Conservation (phyloP, 64 coral and sea anemone species). For the Actinia tenebrosa region DNA sequence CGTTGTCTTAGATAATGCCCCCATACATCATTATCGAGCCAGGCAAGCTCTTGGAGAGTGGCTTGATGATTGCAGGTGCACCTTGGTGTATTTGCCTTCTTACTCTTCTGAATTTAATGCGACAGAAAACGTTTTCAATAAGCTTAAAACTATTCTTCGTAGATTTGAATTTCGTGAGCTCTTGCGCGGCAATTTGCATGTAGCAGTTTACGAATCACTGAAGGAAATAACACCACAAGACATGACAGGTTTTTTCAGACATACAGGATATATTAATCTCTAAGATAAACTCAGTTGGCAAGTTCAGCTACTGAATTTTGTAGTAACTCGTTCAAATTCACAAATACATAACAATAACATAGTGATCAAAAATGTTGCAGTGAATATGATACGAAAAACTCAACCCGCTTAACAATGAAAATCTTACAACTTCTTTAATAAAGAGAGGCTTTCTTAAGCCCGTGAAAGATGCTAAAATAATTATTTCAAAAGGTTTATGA, state of each 20-base stretch:
- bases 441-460: too few relatives aligned
- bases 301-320: too few relatives aligned
- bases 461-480: too few relatives aligned
- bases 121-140: not conserved
- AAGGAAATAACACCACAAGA: constrained; percentile 20
- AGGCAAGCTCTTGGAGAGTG: constrained; percentile 16
- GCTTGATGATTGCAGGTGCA: not conserved
- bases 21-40: constrained; percentile 8
- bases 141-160: not conserved
- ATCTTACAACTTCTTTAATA: too few relatives aligned
- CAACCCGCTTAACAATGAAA: too few relatives aligned
- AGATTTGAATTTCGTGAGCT: constrained; percentile 17
- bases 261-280: constrained; percentile 8
- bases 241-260: not conserved
- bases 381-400: too few relatives aligned
- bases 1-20: not conserved
- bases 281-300: not conserved
- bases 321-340: too few relatives aligned
- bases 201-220: constrained; percentile 17
- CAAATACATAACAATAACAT: too few relatives aligned
- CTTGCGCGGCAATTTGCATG: not conserved
- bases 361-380: too few relatives aligned
- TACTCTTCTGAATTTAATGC: not conserved
- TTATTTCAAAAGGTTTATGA: too few relatives aligned
- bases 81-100: not conserved